Percentiles rank a stretch among this genome's conserved stretches.
phyloP scores from a whole-genome alignment of 1,140 invertebrate species.

The Thalassaphorura encarpata region DNA sequence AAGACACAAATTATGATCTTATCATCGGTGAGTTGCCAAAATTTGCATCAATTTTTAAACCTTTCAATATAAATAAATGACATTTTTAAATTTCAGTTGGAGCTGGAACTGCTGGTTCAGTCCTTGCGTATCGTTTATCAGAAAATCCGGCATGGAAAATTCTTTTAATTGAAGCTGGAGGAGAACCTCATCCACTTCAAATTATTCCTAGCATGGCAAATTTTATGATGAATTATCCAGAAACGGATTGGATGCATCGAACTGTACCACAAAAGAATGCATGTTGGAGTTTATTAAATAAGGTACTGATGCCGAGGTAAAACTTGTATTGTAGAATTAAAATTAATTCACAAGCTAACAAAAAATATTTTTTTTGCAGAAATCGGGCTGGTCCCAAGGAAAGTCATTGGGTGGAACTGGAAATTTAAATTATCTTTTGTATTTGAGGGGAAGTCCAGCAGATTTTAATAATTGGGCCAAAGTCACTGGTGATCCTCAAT shows the following conservation, averaged over 20 bases:
- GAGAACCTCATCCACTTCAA: slow-evolving; percentile 17
- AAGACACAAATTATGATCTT: not conserved
- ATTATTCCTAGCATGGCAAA: slow-evolving; percentile 33
- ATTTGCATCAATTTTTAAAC: too few relatives aligned
- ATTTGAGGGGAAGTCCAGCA: slow-evolving; percentile 13
- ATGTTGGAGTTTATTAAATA: slow-evolving; percentile 3
- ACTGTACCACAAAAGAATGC: slow-evolving; percentile 20
- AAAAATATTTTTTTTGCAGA: too few relatives aligned
- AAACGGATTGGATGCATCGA: slow-evolving; percentile 25
- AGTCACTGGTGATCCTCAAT: slow-evolving; percentile 11
- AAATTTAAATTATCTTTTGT: slow-evolving; percentile 12
- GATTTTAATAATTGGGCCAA: slow-evolving; percentile 28
- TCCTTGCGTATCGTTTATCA: slow-evolving; percentile 20
- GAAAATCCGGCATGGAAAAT: slow-evolving; percentile 39
- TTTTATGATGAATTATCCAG: slow-evolving; percentile 15
- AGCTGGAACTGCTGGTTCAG: slow-evolving; percentile 12
- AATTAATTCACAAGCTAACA: too few relatives aligned
- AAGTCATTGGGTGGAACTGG: slow-evolving; percentile 16
- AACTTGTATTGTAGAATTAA: too few relatives aligned
- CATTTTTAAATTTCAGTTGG: too few relatives aligned
- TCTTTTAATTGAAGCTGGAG: slow-evolving; percentile 22
- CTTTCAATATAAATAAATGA: slow-evolving; percentile 13
- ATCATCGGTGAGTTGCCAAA: not conserved
- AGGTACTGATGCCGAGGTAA: too few relatives aligned
- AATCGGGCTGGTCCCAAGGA: slow-evolving; percentile 17